These are phyloP conservation scores for Calosoma granatense DNA, from an alignment of 1,140 invertebrate species.

Conservation along the genomic window DNA sequence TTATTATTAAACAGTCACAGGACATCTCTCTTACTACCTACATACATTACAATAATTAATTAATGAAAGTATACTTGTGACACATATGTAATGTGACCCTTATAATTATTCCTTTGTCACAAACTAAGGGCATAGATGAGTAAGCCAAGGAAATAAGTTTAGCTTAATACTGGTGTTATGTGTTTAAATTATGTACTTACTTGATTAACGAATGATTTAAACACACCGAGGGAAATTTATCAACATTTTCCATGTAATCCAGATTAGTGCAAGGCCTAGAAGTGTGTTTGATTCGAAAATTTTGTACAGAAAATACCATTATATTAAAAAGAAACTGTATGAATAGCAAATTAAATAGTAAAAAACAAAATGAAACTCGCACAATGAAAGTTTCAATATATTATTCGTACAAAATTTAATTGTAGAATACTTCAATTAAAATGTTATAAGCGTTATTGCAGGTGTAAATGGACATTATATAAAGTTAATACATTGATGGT, in stretches of 20 bases:
- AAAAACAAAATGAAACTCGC: slow-evolving; percentile 5
- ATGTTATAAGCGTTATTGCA: slow-evolving; percentile 4
- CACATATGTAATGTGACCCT: too few species aligned
- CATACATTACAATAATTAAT: too few species aligned
- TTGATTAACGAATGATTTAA: not conserved
- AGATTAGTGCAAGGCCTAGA: not conserved
- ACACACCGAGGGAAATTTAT: not conserved
- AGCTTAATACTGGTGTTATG: not conserved
- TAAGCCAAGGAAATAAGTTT: too few species aligned
- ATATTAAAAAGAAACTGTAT: not conserved
- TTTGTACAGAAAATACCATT: not conserved
- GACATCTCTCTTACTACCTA: not conserved
- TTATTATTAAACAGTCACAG: not conserved
- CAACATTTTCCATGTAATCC: not conserved
- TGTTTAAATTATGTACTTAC: not conserved
- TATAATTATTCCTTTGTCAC: not conserved
- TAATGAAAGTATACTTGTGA: too few species aligned
- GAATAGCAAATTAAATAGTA: not conserved
- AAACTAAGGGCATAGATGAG: too few species aligned
- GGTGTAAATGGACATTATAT: not conserved
- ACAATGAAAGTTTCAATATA: slow-evolving; percentile 2
- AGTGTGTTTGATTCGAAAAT: slow-evolving; percentile 5
- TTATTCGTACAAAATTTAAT: slow-evolving; percentile 7
- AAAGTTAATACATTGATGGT: not conserved
- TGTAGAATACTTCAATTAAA: slow-evolving; percentile 6